These are phyloP conservation scores for Hyalella azteca DNA, from an alignment of 2,888 invertebrate species.

Conservation along the genomic window DNA sequence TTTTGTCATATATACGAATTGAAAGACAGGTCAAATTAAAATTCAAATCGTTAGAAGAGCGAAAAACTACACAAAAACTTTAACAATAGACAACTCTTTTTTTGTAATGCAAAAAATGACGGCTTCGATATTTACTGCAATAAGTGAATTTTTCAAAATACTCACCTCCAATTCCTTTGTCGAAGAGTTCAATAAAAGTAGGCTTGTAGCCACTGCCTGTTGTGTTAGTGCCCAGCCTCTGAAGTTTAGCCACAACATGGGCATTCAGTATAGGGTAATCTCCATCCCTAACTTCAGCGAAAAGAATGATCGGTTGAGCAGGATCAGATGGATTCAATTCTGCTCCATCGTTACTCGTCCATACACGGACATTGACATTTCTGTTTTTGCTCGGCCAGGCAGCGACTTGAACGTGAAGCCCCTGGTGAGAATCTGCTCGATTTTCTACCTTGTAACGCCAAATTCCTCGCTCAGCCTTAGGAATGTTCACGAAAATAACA, in stretches of 20 bases:
- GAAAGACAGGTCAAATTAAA: too few species aligned
- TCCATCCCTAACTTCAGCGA: conserved; percentile 66
- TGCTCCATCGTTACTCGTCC: conserved; percentile 43
- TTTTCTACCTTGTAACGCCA: conserved; percentile 56
- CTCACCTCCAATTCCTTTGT: conserved; percentile 69
- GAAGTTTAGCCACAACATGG: conserved; percentile 45
- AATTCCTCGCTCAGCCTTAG: conserved; percentile 51
- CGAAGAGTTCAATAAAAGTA: conserved; percentile 66
- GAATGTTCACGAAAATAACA: conserved; percentile 57
- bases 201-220: conserved; percentile 60
- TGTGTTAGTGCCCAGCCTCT: conserved; percentile 53
- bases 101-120: not conserved
- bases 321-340: conserved; percentile 45
- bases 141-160: not conserved
- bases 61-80: not conserved
- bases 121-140: not conserved
- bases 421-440: conserved; percentile 58
- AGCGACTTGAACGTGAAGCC: conserved; percentile 55
- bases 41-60: not conserved
- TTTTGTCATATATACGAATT: too few species aligned
- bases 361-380: conserved; percentile 51
- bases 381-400: conserved; percentile 45
- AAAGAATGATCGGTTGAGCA: conserved; percentile 46
- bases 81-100: not conserved
- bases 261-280: conserved; percentile 61